Conservation (phyloP, 2,888 invertebrate species). For the Dione vanillae region DNA sequence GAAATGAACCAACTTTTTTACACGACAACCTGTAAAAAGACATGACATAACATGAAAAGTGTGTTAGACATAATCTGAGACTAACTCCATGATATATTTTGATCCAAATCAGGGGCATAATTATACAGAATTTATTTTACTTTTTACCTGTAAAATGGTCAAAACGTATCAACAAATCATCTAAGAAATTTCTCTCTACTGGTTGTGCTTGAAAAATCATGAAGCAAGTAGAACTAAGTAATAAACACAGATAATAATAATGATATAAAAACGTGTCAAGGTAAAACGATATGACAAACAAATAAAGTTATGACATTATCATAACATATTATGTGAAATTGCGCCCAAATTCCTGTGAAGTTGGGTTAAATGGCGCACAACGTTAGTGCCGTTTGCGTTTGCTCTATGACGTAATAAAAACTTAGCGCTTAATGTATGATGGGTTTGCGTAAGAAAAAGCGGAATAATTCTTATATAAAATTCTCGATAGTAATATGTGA, state of each 20-base stretch:
- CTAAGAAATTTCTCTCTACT: no score
- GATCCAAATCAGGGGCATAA: no score
- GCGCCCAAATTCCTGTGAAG: constrained; percentile 17
- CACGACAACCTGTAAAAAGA: no score
- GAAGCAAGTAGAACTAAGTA: background rate
- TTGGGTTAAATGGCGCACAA: constrained; percentile 24
- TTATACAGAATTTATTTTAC: no score
- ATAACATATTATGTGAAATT: constrained; percentile 14
- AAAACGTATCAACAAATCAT: no score
- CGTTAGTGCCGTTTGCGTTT: constrained; percentile 21
- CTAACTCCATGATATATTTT: no score
- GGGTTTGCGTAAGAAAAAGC: background rate
- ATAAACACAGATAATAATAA: background rate
- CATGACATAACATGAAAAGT: no score
- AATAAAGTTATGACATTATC: constrained; percentile 18
- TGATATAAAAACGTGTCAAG: background rate
- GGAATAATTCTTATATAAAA: background rate
- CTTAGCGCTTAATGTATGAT: background rate
- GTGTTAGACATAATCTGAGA: no score
- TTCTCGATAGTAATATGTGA: background rate
- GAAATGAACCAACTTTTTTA: no score
- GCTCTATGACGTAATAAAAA: constrained; percentile 13
- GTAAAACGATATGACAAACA: constrained; percentile 16
- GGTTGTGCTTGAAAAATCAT: no score
- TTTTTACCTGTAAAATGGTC: no score